These are phyloP conservation scores for Thrips palmi DNA, from an alignment of 1,140 invertebrate genomes.

Conservation along the genomic window DNA sequence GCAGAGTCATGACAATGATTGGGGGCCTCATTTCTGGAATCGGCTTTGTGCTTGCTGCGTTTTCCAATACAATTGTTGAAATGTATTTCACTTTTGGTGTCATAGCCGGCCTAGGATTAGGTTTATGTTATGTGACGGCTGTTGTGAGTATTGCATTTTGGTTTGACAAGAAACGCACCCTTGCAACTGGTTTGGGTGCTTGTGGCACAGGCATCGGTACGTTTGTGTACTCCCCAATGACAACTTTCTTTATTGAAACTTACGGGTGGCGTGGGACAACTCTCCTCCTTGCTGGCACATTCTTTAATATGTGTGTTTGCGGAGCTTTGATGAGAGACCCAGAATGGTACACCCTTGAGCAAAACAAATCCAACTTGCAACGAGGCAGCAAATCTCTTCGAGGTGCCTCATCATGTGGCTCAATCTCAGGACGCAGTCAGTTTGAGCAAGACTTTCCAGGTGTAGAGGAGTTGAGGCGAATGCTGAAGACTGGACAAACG, in stretches of 20 bases:
- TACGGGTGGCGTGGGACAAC: slow-evolving; percentile 79
- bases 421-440: slow-evolving; percentile 24
- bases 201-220: slow-evolving; percentile 76
- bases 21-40: slow-evolving; percentile 55
- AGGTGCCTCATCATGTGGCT: slow-evolving; percentile 26
- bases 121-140: slow-evolving; percentile 73
- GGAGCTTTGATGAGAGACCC: slow-evolving; percentile 75
- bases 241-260: slow-evolving; percentile 47
- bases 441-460: slow-evolving; percentile 32
- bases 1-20: slow-evolving; percentile 58
- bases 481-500: slow-evolving; percentile 40
- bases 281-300: slow-evolving; percentile 60
- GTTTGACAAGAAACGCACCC: slow-evolving; percentile 80
- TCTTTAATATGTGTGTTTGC: slow-evolving; percentile 76
- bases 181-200: slow-evolving; percentile 83
- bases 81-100: slow-evolving; percentile 75
- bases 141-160: slow-evolving; percentile 89
- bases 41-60: slow-evolving; percentile 64
- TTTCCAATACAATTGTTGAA: slow-evolving; percentile 48
- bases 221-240: slow-evolving; percentile 69
- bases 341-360: slow-evolving; percentile 50
- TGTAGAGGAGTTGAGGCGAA: slow-evolving; percentile 41
- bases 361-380: slow-evolving; percentile 25
- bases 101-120: slow-evolving; percentile 66
- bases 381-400: slow-evolving; percentile 20